Percentiles rank a stretch among this genome's conserved stretches.
phyloP scores from a whole-genome alignment of 2,797 vertebrate species.

The Platyrinchus mystaceus region DNA sequence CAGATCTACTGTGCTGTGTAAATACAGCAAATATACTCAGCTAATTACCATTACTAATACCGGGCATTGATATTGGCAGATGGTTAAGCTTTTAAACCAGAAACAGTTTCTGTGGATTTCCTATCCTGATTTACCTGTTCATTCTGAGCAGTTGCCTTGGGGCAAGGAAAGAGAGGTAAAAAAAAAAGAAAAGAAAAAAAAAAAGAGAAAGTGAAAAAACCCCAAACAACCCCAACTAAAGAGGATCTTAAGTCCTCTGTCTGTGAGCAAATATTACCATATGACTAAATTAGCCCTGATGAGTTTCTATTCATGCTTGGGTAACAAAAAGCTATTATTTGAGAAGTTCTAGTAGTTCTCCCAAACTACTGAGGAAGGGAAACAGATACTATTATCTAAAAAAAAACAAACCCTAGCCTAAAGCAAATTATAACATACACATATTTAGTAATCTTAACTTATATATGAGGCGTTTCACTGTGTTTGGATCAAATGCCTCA shows the following conservation, averaged over 20 bases:
- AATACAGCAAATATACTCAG: neutral
- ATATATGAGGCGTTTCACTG: neutral
- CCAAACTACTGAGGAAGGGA: neutral
- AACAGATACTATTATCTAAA: neutral
- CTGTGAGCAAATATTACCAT: neutral
- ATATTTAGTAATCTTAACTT: neutral
- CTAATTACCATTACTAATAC: conserved; percentile 30
- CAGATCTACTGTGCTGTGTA: neutral
- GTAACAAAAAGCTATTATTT: neutral
- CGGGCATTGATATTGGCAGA: conserved; percentile 31
- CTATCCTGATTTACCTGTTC: conserved; percentile 30
- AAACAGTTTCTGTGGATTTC: conserved; percentile 32
- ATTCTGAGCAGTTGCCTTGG: conserved; percentile 1
- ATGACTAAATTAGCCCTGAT: neutral
- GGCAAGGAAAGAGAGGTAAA: neutral
- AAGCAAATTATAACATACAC: neutral
- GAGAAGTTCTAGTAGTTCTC: neutral
- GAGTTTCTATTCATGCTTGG: neutral
- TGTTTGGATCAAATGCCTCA: neutral
- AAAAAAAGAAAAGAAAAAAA: too few species aligned
- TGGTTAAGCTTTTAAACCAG: conserved; percentile 48
- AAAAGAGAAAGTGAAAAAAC: neutral
- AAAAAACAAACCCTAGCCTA: fast-evolving
- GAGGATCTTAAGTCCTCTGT: neutral
- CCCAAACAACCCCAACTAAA: neutral